Evolutionary conservation across 92 coral and sea anemone genomes (phyloP).

Genomic region (Hydrozoanthus gracilis): DNA sequence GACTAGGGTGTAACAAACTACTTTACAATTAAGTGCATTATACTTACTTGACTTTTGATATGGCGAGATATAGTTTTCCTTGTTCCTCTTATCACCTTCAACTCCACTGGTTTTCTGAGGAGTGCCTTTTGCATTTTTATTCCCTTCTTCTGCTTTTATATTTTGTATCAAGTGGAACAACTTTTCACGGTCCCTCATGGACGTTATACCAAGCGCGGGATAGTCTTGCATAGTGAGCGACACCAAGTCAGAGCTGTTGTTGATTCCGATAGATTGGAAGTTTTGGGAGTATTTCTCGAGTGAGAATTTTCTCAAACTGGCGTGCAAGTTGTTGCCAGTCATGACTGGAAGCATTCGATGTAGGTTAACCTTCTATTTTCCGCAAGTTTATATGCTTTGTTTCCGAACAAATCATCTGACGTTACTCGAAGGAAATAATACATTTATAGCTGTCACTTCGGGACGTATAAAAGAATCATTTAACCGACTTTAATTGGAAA

Average conservation of each 20-base stretch:
- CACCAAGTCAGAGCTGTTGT: conserved; percentile 53
- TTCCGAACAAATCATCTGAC: neutral
- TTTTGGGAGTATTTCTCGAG: conserved; percentile 66
- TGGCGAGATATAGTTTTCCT: neutral
- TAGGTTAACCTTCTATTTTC: neutral
- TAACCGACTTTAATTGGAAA: too few relatives aligned
- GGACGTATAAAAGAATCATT: too few relatives aligned
- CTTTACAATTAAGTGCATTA: neutral
- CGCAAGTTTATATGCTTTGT: neutral
- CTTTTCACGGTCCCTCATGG: conserved; percentile 80
- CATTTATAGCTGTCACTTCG: neutral
- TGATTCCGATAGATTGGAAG: conserved; percentile 71
- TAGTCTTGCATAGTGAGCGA: conserved; percentile 89
- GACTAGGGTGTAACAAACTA: neutral
- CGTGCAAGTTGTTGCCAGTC: conserved; percentile 59
- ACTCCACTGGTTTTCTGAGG: neutral
- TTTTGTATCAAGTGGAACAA: conserved; percentile 78
- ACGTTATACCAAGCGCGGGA: conserved; percentile 74
- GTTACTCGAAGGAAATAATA: too few relatives aligned
- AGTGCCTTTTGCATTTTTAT: neutral
- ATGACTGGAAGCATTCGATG: conserved; percentile 21
- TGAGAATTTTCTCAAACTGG: conserved; percentile 67
- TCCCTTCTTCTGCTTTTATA: conserved; percentile 54
- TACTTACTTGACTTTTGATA: conserved; percentile 12
- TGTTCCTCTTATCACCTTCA: neutral